A percentile compares a stretch with the other conserved stretches of the same genome.
These are phyloP conservation scores for Sebastes kiyomatsui DNA, from an alignment of 2,797 vertebrate species.

Conservation along the genomic window DNA sequence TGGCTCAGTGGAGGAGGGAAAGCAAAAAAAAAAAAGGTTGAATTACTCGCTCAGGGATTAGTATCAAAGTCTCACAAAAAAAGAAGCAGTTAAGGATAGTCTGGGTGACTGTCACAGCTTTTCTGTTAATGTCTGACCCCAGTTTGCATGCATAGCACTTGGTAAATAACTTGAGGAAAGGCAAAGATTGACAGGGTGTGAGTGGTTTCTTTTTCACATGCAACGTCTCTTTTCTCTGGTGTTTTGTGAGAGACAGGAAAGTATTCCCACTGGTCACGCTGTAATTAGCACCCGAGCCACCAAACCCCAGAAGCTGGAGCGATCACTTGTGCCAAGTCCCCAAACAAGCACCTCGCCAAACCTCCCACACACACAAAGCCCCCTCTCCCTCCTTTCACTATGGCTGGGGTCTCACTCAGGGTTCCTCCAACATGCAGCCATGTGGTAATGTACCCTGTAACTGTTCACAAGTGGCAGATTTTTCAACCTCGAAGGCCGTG, in stretches of 20 bases:
- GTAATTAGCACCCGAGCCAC: slow-evolving; percentile 70
- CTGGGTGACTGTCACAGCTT: slow-evolving; percentile 2
- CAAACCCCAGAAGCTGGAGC: slow-evolving; percentile 47
- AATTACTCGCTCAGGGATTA: slow-evolving; percentile 18
- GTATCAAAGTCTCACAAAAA: slow-evolving; percentile 10
- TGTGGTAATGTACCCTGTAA: slow-evolving; percentile 35
- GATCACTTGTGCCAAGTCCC: slow-evolving; percentile 50
- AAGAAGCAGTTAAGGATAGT: not conserved
- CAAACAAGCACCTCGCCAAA: slow-evolving; percentile 38
- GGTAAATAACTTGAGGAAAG: not conserved
- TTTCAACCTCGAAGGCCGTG: slow-evolving; percentile 40
- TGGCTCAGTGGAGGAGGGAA: slow-evolving; percentile 13
- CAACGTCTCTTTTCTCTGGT: slow-evolving; percentile 26
- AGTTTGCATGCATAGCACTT: not conserved
- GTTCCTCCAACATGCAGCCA: slow-evolving; percentile 6
- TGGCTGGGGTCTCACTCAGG: slow-evolving; percentile 8
- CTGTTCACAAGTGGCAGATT: slow-evolving; percentile 56
- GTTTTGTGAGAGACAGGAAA: slow-evolving; percentile 44
- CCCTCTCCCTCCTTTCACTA: slow-evolving; percentile 10
- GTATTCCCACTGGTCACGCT: slow-evolving; percentile 62
- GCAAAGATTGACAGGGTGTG: slow-evolving; percentile 18
- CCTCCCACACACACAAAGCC: slow-evolving; percentile 10
- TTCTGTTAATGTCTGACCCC: not conserved
- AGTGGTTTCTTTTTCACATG: slow-evolving; percentile 27
- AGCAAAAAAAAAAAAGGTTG: not conserved